Evolutionary conservation across 2,113 vertebrate genomes (phyloP).

Genomic region (Burhinus bistriatus): DNA sequence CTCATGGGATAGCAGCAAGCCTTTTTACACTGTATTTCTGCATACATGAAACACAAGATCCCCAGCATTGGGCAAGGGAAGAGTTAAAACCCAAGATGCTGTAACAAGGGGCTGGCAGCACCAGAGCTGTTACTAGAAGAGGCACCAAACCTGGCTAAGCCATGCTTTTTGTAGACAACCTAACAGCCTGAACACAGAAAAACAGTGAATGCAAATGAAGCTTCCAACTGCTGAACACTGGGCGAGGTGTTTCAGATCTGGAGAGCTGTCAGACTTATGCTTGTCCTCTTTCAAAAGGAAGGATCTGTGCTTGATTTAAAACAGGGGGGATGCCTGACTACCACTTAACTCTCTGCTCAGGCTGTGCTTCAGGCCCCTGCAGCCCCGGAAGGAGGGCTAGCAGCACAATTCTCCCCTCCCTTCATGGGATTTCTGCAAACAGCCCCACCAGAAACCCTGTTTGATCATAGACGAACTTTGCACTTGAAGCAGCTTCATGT

Average conservation of each 20-base stretch:
- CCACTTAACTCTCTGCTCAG: background rate
- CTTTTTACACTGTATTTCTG: background rate
- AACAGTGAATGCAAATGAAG: background rate
- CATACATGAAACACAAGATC: background rate
- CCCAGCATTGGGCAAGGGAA: background rate
- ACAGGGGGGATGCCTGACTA: background rate
- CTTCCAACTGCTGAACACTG: fast-evolving
- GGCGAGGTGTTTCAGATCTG: background rate
- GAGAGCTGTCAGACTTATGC: background rate
- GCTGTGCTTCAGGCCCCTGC: background rate
- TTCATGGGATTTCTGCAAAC: background rate
- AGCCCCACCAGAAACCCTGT: background rate
- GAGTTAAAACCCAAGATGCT: background rate
- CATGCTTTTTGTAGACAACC: background rate
- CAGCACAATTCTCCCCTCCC: background rate
- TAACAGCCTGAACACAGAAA: background rate
- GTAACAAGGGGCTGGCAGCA: background rate
- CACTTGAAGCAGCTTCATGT: background rate
- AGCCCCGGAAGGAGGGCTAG: fast-evolving
- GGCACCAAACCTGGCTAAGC: background rate
- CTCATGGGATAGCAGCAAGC: background rate
- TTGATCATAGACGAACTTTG: background rate
- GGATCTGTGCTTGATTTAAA: background rate
- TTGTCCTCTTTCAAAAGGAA: background rate
- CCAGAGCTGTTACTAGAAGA: background rate